Evolutionary conservation across 2,888 invertebrate genomes (phyloP), one percentile per base, ranked within the genome.

Genomic region (Byasa hedistus): DNA sequence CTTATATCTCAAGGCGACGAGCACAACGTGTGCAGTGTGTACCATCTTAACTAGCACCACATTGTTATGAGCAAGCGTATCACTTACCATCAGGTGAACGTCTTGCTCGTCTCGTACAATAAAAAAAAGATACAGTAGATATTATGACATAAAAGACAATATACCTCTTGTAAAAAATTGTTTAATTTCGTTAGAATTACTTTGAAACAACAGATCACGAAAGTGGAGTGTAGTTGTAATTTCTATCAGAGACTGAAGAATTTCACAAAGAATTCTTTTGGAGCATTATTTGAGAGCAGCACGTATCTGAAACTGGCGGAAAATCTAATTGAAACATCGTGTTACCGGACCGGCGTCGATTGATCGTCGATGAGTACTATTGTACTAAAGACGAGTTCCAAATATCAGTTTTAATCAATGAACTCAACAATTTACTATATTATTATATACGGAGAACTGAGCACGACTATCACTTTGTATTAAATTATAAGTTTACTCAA

Each of bases 251-350:
- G 15, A 44, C 44, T 44, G 15, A 44, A 44, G 15, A 44, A 19
- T 15, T 44, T 44, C 44, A 48, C 12, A 19, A 63, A 63, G 57
- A 63, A 57, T 51, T 39, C 22, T 27, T 17, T 39, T 48, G 7
- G 23, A 51, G 24, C 48, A 63, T 63, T 57, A 57, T 63, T 57
- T 63, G 17, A 57, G 57, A 48, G 48, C 32, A 48, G 19, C 27
- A 57, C 57, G 63, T 57, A 58, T 36, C 58, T 64, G 64, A 52
- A 58, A 58, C 36, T 54, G 58, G 58, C 64, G 64, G 58, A 52
- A 58, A 64, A 64, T 64, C 58, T 64, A 58, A 64, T 64, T 64
- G 58, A 64, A 58, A 64, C 57, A 63, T 63, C 63, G 24, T 48
- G 62, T 62, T 56, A 56, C 24, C 57, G 48, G 57, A 27, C 32